Conservation (phyloP, 2,113 vertebrate species). For the Equus quagga region DNA sequence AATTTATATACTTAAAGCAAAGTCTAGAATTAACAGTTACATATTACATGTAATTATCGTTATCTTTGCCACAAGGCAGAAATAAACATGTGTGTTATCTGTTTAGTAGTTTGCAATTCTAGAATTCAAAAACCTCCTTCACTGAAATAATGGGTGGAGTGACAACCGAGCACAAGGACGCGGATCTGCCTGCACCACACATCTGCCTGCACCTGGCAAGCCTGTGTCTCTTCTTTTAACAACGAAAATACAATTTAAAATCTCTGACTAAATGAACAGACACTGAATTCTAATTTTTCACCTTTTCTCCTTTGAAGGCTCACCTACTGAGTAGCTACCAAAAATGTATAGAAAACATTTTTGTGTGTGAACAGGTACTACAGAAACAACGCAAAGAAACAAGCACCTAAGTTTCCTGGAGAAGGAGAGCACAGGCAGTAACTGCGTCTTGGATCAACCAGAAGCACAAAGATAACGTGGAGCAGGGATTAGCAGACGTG, state of each 20-base stretch:
- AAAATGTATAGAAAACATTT: not conserved
- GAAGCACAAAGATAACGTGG: conserved; percentile 18
- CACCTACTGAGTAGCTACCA: not conserved
- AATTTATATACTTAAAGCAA: not conserved
- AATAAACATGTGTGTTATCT: not conserved
- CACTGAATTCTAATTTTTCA: conserved; percentile 21
- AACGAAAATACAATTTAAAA: conserved; percentile 46
- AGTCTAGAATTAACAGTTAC: not conserved
- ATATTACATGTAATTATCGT: conserved; percentile 56
- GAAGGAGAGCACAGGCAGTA: not conserved
- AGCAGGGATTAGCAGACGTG: conserved; percentile 15
- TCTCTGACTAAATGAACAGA: conserved; percentile 20
- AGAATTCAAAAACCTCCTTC: conserved; percentile 65
- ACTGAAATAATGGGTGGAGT: conserved; percentile 51
- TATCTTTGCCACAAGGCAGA: conserved; percentile 60
- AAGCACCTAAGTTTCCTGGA: not conserved
- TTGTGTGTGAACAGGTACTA: not conserved
- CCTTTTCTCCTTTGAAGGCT: not conserved
- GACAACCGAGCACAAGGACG: conserved; percentile 52
- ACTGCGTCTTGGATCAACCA: not conserved
- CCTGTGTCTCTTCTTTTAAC: conserved; percentile 48
- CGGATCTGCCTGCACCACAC: conserved; percentile 37
- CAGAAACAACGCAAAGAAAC: not conserved
- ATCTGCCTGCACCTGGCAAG: not conserved
- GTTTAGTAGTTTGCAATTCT: conserved; percentile 60